Percentiles rank a stretch among this genome's conserved stretches.
Conservation (phyloP, 2,113 vertebrate genomes). For the Casuarius casuarius region DNA sequence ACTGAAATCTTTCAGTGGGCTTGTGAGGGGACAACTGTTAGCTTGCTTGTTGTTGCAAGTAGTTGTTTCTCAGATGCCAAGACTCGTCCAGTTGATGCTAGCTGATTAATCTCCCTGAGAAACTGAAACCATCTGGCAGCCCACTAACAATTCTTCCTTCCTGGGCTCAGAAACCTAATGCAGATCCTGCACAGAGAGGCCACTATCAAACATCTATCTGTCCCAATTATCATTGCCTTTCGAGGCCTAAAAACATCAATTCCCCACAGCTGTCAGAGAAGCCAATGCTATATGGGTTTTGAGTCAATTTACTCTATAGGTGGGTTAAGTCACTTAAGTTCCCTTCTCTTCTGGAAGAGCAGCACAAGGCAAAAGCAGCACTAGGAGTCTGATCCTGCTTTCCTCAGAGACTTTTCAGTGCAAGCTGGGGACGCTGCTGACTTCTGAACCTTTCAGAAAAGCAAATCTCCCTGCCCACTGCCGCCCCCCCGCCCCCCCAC, state of each 20-base stretch:
- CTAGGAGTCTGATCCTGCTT: neutral
- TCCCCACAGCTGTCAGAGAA: neutral
- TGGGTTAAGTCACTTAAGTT: neutral
- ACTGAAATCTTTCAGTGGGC: neutral
- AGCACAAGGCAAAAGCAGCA: neutral
- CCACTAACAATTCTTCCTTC: conserved; percentile 1
- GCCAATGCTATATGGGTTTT: neutral
- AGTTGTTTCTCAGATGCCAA: neutral
- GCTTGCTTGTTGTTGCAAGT: neutral
- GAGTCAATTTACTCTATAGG: neutral
- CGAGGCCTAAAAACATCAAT: neutral
- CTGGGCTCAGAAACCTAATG: neutral
- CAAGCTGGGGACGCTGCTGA: neutral
- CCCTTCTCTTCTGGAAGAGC: neutral
- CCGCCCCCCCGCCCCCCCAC: no score
- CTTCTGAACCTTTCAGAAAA: neutral
- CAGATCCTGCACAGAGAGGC: neutral
- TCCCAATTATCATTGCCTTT: neutral
- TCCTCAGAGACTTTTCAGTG: neutral
- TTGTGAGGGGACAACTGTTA: conserved; percentile 9
- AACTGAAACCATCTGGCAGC: conserved; percentile 15
- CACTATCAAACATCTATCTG: neutral
- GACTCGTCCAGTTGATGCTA: neutral
- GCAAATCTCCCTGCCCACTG: no score
- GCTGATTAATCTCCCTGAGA: conserved; percentile 27